phyloP scores from a whole-genome alignment of 1,140 invertebrate species.

The Alviniconcha marisindica region DNA sequence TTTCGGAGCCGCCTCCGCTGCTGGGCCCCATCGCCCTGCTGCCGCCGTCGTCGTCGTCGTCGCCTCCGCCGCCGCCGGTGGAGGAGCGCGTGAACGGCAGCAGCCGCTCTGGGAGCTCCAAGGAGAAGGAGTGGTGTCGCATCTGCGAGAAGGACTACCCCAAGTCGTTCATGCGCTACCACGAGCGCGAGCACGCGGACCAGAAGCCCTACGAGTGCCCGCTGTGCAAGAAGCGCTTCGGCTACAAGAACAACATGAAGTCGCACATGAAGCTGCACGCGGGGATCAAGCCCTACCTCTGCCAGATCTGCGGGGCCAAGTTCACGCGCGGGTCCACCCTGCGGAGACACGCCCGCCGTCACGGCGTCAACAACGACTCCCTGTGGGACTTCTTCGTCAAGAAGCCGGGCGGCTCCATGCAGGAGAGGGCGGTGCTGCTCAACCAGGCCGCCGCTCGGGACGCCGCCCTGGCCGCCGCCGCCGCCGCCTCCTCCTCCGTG shows the following conservation, averaged over 20 bases:
- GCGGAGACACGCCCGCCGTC: conserved; percentile 65
- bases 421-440: background rate
- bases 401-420: background rate
- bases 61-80: conserved; percentile 16
- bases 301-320: conserved; percentile 78
- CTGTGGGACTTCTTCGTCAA: conserved; percentile 65
- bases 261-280: conserved; percentile 79
- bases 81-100: conserved; percentile 8
- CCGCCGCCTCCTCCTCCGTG: background rate
- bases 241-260: conserved; percentile 79
- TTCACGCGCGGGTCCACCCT: conserved; percentile 71
- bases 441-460: background rate
- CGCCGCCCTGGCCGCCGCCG: background rate
- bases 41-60: conserved; percentile 12
- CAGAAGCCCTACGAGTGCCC: conserved; percentile 79
- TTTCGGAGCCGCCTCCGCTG: conserved; percentile 20
- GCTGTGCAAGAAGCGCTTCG: conserved; percentile 80
- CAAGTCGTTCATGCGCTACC: conserved; percentile 66
- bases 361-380: conserved; percentile 65
- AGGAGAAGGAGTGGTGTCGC: conserved; percentile 66
- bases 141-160: conserved; percentile 67
- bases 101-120: background rate
- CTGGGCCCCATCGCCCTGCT: conserved; percentile 20
- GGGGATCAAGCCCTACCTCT: conserved; percentile 79
- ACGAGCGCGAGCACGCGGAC: conserved; percentile 79